Conservation (phyloP, 2,888 invertebrate species). For the Shargacucullia verbasci region DNA sequence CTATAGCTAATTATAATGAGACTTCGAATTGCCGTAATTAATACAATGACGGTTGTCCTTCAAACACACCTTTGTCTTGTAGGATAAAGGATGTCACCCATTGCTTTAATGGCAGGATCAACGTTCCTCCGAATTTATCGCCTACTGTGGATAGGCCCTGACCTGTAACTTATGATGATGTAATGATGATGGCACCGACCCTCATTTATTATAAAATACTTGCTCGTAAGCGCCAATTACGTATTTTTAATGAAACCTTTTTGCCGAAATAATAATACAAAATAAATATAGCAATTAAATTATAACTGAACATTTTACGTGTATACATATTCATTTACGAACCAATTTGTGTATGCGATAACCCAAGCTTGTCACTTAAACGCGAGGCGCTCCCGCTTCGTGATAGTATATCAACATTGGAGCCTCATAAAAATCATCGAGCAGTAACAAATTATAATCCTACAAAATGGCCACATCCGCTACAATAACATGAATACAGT, state of each 20-base stretch:
- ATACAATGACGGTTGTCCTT: conserved; percentile 49
- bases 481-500: conserved; percentile 29
- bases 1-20: conserved; percentile 38
- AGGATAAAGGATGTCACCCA: conserved; percentile 52
- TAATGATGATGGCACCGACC: conserved; percentile 13
- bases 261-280: too few relatives aligned
- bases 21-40: conserved; percentile 39
- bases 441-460: conserved; percentile 26
- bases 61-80: conserved; percentile 52
- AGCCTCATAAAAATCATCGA: conserved; percentile 33
- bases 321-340: conserved; percentile 38
- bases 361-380: conserved; percentile 39
- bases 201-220: too few relatives aligned
- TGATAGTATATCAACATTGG: conserved; percentile 39
- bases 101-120: conserved; percentile 47
- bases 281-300: conserved; percentile 16
- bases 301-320: conserved; percentile 46
- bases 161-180: conserved; percentile 26
- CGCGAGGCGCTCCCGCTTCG: conserved; percentile 33
- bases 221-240: too few relatives aligned
- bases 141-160: conserved; percentile 28
- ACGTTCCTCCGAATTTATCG: conserved; percentile 41
- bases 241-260: too few relatives aligned
- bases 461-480: conserved; percentile 17
- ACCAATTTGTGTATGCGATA: conserved; percentile 47